Base-by-base conservation (phyloP, 2,797 vertebrate genomes). In the Smutsia temminckii region DNA sequence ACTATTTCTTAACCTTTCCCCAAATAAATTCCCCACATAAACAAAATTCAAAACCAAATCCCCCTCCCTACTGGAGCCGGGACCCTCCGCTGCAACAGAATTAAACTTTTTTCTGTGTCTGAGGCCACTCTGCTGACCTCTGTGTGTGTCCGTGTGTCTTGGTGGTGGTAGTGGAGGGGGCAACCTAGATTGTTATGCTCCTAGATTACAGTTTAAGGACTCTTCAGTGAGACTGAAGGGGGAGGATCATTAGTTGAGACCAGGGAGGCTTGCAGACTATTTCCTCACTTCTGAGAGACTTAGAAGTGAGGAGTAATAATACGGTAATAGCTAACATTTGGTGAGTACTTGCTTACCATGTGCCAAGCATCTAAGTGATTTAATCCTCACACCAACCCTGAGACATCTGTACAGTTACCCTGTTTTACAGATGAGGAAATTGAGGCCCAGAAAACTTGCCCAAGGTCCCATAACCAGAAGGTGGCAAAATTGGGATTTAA, bases 91-190 rank as follows among this genome's bases (percentile, higher is more conserved):
- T 96, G 95, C 97, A 97, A 93, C 96, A 98, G 97, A 97, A 97
- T 97, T 98, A 98, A 98, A 97, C 91, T 95, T 96, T 97, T 97
- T 98, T 98, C 97, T 98, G 97, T 97, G 97, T 98, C 97, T 46
- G 93, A 97, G 97, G 95, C 91, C 51, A 64, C 95, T 95, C 96
- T 93, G 94, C 89, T 95, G 93, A 97, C 86, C 53, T 68, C 42
- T 87, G 93, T 96, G 95, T 97, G 84, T 69, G 94, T 64, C 16
- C 29, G 4, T 51, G 85, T 93, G 88, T 71, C 37, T 71, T 8
- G 37, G 77, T 46, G 53, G 23, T 4, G 17, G 46, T 46, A 46
- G 46, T 46, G 46, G 46, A 46, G 46, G 46, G 46, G 46, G 46
- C 46, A 2, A 46, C 46, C 46, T 46, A 46, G 46, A 12, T 46